Percentiles rank a stretch among this genome's conserved stretches.
phyloP scores from a whole-genome alignment of 2,797 vertebrate genomes.

The Brotula barbata region DNA sequence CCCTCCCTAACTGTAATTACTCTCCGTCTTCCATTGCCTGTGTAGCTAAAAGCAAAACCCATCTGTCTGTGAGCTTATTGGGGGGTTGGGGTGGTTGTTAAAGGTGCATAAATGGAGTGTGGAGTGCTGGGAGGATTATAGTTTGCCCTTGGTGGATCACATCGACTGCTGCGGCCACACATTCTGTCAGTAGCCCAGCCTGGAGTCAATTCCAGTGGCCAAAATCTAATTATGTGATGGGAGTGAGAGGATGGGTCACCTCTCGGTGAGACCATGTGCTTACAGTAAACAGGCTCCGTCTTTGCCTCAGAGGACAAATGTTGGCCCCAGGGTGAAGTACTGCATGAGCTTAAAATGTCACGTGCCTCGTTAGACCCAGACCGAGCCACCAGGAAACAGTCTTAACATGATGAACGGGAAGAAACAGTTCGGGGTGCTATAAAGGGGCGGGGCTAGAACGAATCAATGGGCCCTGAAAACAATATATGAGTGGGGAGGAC shows the following conservation, averaged over 20 bases:
- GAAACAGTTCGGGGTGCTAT: too few species aligned
- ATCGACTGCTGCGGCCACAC: slow-evolving; percentile 51
- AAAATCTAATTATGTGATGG: slow-evolving; percentile 38
- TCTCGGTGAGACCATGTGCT: slow-evolving; percentile 24
- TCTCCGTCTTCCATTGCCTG: slow-evolving; percentile 46
- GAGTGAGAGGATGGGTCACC: slow-evolving; percentile 22
- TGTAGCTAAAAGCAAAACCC: slow-evolving; percentile 60
- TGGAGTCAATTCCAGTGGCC: slow-evolving; percentile 45
- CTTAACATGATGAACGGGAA: not conserved
- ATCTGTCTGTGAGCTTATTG: slow-evolving; percentile 61
- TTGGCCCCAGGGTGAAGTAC: not conserved
- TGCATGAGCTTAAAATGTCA: not conserved
- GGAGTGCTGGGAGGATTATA: slow-evolving; percentile 60
- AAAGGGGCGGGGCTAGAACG: too few species aligned
- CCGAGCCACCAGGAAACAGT: not conserved
- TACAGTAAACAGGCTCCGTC: slow-evolving; percentile 20
- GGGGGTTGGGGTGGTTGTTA: slow-evolving; percentile 25
- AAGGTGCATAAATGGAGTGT: slow-evolving; percentile 32
- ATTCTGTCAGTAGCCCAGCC: slow-evolving; percentile 60
- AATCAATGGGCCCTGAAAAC: too few species aligned
- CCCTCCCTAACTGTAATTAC: slow-evolving; percentile 59
- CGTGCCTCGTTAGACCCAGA: not conserved
- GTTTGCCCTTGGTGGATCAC: slow-evolving; percentile 54
- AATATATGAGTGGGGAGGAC: not conserved
- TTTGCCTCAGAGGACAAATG: not conserved